Base-by-base conservation (phyloP, 2,888 invertebrate species). In the Lissocephala sabroskyi region DNA sequence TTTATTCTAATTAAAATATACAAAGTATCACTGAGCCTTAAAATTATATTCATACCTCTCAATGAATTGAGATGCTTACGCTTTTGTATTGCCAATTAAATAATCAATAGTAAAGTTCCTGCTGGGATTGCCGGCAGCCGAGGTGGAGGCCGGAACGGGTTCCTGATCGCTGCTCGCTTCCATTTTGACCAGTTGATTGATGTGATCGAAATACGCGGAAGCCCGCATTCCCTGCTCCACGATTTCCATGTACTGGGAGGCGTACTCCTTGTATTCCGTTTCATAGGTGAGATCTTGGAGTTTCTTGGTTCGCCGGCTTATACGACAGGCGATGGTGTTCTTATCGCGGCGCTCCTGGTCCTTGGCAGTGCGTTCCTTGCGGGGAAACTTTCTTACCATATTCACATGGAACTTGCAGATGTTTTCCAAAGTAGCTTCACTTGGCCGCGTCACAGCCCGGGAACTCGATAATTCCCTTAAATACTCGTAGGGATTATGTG, bases 311-410 rank as follows among this genome's bases (percentile, higher is more conserved):
- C 83, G 71, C 2, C 82, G 66, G 29, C 82, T 82, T 62, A 77
- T 74, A 14, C 82, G 79, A 40, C 82, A 82, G 36, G 82, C 82
- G 19, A 79, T 64, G 0, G 82, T 82, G 48, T 82, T 82, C 37
- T 82, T 82, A 45, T 83, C 65, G 2, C 82, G 79, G 1, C 82
- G 65, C 42, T 82, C 82, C 50, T 82, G 82, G 41, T 82, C 82
- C 49, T 81, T 83, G 16, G 75, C 62, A 1, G 76, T 57, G 4
- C 83, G 80, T 42, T 82, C 78, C 19, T 76, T 80, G 33, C 81
- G 82, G 0, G 83, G 82, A 41, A 82, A 83, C 6, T 74, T 66
- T 0, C 82, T 56, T 1, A 81, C 83, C 82, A 82, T 82, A 13
- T 82, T 82, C 1, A 65, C 71, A 28, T 81, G 82, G 48, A 80